Evolutionary conservation across 2,797 vertebrate species (phyloP), one percentile per base, ranked within the genome.

Genomic region (Syngnathus rostellatus): DNA sequence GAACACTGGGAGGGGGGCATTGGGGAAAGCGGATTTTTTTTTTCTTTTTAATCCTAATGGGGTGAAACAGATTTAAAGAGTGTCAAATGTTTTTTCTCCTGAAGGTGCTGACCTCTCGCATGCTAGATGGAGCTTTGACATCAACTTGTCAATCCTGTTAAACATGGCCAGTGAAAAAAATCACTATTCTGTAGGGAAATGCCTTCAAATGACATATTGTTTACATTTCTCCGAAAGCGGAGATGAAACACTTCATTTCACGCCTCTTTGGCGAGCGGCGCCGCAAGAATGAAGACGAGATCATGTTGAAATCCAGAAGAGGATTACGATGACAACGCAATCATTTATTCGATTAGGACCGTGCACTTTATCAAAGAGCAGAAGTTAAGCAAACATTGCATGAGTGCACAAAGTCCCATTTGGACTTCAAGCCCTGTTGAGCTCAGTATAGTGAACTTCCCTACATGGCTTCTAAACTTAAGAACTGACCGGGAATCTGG

Each of bases 361-460:
- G 58, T 2, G 0, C 11, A 53, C 21, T 64, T 8, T 14, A 71
- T 68, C 45, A 63, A 63, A 73, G 39, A 68, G 43, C 17, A 68
- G 61, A 81, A 60, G 63, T 75, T 77, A 72, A 72, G 65, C 46
- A 76, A 81, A 81, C 66, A 75, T 21, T 10, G 23, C 40, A 57
- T 16, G 46, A 37, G 39, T 10, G 21, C 45, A 57, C 19, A 48
- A 37, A 68, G n/a, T 43, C 31, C 45, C 50, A 6, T 65, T 63
- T 66, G 60, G 60, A 14, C 2, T 62, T 62, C 14, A 68, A 5
- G 53, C 0, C 16, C 1, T 57, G 57, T 45, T 25, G 60, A 45
- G 60, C 60, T 62, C 60, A 45, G 25, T 62, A 14, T 45, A 25
- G 40, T 43, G 11, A 23, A 62, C 40, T 45, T 23, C 60, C 40